phyloP scores from a whole-genome alignment of 1,140 invertebrate genomes.

The Antheraea mylitta region DNA sequence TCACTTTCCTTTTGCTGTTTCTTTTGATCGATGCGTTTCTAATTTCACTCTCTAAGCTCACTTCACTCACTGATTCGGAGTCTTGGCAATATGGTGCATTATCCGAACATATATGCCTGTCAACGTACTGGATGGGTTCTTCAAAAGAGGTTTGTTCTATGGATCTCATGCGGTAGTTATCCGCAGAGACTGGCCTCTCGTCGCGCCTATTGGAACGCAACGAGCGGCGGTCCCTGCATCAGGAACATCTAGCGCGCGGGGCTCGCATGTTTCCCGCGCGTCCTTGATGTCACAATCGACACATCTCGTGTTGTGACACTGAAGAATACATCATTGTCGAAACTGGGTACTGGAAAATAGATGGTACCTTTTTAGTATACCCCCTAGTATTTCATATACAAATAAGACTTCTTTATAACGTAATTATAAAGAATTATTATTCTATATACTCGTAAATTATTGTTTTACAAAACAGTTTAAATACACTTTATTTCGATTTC shows the following conservation, averaged over 20 bases:
- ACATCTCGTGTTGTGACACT: slow-evolving; percentile 75
- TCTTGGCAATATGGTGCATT: slow-evolving; percentile 46
- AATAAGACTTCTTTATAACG: too few species aligned
- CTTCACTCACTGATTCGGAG: slow-evolving; percentile 65
- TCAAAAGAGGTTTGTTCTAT: slow-evolving; percentile 47
- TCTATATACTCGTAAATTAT: too few species aligned
- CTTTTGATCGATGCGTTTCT: slow-evolving; percentile 58
- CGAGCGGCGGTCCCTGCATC: slow-evolving; percentile 57
- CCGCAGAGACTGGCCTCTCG: slow-evolving; percentile 34
- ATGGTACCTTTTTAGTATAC: neutral
- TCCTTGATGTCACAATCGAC: slow-evolving; percentile 75
- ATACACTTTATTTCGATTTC: too few species aligned
- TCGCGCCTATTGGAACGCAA: slow-evolving; percentile 37
- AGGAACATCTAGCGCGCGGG: slow-evolving; percentile 56
- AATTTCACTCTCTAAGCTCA: slow-evolving; percentile 64
- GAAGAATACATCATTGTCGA: slow-evolving; percentile 76
- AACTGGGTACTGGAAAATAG: slow-evolving; percentile 69
- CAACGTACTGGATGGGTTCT: slow-evolving; percentile 54
- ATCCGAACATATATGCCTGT: slow-evolving; percentile 50
- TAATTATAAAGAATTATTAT: too few species aligned
- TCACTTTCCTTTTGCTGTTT: slow-evolving; percentile 59
- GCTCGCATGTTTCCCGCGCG: slow-evolving; percentile 56
- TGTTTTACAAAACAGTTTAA: too few species aligned
- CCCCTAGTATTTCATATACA: too few species aligned
- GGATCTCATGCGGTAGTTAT: slow-evolving; percentile 49